phyloP scores from a whole-genome alignment of 2,888 invertebrate genomes.

The Formica aserva region DNA sequence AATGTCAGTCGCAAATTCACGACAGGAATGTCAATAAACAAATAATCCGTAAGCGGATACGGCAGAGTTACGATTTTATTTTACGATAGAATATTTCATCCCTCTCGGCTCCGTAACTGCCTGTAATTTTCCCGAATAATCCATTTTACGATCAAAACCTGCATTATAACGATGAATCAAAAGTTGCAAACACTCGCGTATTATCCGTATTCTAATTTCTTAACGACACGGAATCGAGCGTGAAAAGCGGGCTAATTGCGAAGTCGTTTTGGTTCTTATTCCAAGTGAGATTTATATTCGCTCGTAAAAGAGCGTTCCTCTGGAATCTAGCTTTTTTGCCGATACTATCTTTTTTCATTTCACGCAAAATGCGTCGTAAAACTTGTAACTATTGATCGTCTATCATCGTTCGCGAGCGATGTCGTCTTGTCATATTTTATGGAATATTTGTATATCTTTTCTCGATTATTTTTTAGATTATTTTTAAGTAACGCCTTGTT shows the following conservation, averaged over 20 bases:
- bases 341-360: conserved; percentile 5
- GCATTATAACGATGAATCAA: conserved; percentile 6
- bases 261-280: background rate
- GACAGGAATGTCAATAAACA: conserved; percentile 23
- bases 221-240: background rate
- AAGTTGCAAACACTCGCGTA: conserved; percentile 19
- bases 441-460: background rate
- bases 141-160: conserved; percentile 25
- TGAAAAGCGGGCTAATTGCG: background rate
- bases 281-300: conserved; percentile 5
- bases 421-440: background rate
- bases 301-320: conserved; percentile 17
- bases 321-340: background rate
- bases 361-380: background rate
- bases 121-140: conserved; percentile 35
- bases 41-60: conserved; percentile 8
- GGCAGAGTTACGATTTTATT: conserved; percentile 23
- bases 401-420: background rate
- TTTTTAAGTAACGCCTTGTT: background rate
- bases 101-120: conserved; percentile 2
- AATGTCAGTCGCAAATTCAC: conserved; percentile 8
- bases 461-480: background rate
- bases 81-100: conserved; percentile 10
- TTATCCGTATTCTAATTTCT: conserved; percentile 35
- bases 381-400: background rate